Conservation (phyloP, 2,113 vertebrate species). For the Mormyrus iriodes region DNA sequence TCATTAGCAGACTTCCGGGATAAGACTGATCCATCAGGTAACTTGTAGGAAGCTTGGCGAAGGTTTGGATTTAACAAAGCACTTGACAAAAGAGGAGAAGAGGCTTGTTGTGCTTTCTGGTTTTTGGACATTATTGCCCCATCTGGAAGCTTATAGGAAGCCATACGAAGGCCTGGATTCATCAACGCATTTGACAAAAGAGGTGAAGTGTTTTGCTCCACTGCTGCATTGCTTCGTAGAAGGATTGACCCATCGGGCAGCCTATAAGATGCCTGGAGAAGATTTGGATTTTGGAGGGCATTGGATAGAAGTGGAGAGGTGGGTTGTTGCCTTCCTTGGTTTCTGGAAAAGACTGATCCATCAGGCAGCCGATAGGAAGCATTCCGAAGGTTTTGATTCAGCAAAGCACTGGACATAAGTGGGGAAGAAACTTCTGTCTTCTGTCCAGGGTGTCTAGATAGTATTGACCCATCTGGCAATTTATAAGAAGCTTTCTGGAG, state of each 20-base stretch:
- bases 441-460: conserved; percentile 30
- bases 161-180: conserved; percentile 51
- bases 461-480: conserved; percentile 46
- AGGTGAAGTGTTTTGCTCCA: conserved; percentile 32
- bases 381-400: conserved; percentile 7
- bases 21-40: conserved; percentile 47
- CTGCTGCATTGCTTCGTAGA: conserved; percentile 29
- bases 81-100: conserved; percentile 52
- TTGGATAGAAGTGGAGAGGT: conserved; percentile 51
- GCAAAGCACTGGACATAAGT: conserved; percentile 36
- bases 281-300: conserved; percentile 42
- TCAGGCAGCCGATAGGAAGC: conserved; percentile 34
- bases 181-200: conserved; percentile 52
- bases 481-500: conserved; percentile 51
- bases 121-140: conserved; percentile 51
- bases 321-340: conserved; percentile 21
- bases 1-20: conserved; percentile 33
- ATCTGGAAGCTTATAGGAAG: conserved; percentile 56
- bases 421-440: conserved; percentile 30
- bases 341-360: conserved; percentile 36
- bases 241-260: conserved; percentile 47
- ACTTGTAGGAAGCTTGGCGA: conserved; percentile 53
- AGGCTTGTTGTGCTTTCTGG: conserved; percentile 29
- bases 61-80: conserved; percentile 42
- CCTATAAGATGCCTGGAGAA: conserved; percentile 51